Evolutionary conservation across 2,888 invertebrate species (phyloP), one percentile per base, ranked within the genome.

Genomic region (Pilophorus perplexus): DNA sequence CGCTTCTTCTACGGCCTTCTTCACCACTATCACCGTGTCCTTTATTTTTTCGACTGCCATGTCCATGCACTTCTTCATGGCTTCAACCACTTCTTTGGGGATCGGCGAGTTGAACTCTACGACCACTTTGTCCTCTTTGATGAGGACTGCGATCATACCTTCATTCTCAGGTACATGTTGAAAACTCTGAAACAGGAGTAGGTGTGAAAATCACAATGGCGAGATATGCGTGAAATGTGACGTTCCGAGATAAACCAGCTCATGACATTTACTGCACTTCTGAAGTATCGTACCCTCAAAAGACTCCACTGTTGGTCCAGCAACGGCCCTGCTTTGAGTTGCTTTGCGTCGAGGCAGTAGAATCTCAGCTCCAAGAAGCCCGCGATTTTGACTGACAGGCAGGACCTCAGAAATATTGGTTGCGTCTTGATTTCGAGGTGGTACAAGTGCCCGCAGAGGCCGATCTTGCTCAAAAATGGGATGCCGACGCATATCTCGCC

Each of bases 401-500:
- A 59, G 18, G 59, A 40, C 27, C 59, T 59, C 25, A 59, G 2
- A 16, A 40, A 42, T 2, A 59, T 1, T 2, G 59, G 57, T n/a
- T 20, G n/a, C 2, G 23, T 23, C n/a, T 42, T 1, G 40, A n/a
- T 22, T 14, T 42, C 42, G 6, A 59, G 23, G 12, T 59, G 59
- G 25, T 59, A 59, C 23, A 59, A 20, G 16, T 59, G 42, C 14
- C 59, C 59, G 10, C 59, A 59, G 22, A 59, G 25, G 1, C 28
- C 42, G 18, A 59, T 59, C 42, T 59, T 59, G n/a, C 25, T 59
- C 59, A 59, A 25, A 42, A 42, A 59, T 2, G 59, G 59, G 4
- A 59, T 2, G 12, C 59, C 59, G 22, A 59, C 42, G 59, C 59
- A 59, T 40, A 59, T 59, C 25, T 59, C 42, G 22, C 59, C 59